Evolutionary conservation across 2,113 vertebrate species (phyloP).

Genomic region (Alaudala cheleensis): DNA sequence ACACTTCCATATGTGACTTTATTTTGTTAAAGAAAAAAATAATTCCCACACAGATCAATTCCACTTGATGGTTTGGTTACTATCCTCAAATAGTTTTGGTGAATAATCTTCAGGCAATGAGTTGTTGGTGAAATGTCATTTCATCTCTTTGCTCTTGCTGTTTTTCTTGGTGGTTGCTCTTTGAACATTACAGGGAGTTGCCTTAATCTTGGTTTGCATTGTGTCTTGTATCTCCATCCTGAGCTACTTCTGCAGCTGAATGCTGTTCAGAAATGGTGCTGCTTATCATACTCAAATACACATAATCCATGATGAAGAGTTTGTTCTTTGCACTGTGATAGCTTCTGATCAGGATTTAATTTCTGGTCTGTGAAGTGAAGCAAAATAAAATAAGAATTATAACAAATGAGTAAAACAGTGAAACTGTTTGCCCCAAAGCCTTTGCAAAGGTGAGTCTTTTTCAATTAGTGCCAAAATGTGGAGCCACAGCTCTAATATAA

Average conservation of each 20-base stretch:
- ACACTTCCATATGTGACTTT: not conserved
- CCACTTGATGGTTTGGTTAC: not conserved
- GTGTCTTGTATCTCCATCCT: not conserved
- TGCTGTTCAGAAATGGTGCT: not conserved
- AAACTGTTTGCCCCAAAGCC: constrained; percentile 26
- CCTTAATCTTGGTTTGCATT: not conserved
- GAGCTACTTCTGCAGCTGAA: not conserved
- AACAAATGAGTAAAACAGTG: not conserved
- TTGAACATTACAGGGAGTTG: not conserved
- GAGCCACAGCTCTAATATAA: constrained; percentile 12
- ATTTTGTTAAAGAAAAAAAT: not conserved
- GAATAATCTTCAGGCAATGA: not conserved
- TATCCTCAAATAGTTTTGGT: not conserved
- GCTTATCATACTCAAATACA: not conserved
- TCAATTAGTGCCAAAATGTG: constrained; percentile 56
- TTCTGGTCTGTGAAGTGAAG: constrained; percentile 32
- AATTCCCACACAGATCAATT: not conserved
- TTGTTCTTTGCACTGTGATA: constrained; percentile 19
- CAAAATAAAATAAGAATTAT: constrained; percentile 37
- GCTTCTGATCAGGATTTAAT: constrained; percentile 46
- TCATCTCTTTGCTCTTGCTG: not conserved
- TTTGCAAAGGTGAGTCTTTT: constrained; percentile 20
- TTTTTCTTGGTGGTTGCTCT: not conserved
- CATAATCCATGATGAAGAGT: constrained; percentile 8
- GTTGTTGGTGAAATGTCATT: not conserved